These are phyloP conservation scores for Hydrotaea cyrtoneurina DNA, from an alignment of 2,888 invertebrate species.

Conservation along the genomic window DNA sequence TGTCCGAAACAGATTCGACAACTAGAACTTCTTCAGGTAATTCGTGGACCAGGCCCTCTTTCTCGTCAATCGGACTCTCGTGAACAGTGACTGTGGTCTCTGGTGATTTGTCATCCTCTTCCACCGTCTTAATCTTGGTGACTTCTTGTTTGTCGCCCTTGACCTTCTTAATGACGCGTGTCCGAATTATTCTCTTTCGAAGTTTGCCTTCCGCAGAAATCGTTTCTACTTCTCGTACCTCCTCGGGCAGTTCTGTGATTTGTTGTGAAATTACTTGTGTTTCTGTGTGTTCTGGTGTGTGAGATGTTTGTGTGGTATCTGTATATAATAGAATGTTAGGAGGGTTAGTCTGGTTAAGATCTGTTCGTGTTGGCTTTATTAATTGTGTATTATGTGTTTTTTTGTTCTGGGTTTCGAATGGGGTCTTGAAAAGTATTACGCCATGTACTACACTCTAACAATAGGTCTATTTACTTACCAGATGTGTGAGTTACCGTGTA, in stretches of 20 bases:
- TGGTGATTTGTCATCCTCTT: conserved; percentile 58
- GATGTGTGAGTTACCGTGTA: conserved; percentile 66
- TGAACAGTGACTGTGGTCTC: conserved; percentile 58
- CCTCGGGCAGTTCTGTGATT: conserved; percentile 64
- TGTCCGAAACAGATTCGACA: conserved; percentile 45
- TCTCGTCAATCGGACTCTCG: conserved; percentile 42
- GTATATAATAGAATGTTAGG: conserved; percentile 76
- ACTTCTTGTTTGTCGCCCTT: conserved; percentile 60
- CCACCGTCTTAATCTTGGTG: conserved; percentile 60
- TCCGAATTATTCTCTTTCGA: conserved; percentile 50
- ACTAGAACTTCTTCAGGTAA: conserved; percentile 56
- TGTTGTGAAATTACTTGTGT: conserved; percentile 77
- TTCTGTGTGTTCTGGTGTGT: conserved; percentile 79
- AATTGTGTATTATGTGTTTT: conserved; percentile 77
- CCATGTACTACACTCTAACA: conserved; percentile 74
- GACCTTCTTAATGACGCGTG: conserved; percentile 56
- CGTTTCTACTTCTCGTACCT: conserved; percentile 47
- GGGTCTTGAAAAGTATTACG: conserved; percentile 77
- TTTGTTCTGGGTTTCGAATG: conserved; percentile 69
- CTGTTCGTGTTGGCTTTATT: conserved; percentile 74
- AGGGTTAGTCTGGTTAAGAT: conserved; percentile 69
- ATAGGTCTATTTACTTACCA: conserved; percentile 73
- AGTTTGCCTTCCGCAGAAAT: conserved; percentile 56
- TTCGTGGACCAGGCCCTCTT: conserved; percentile 27
- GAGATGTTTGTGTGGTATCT: conserved; percentile 79